phyloP scores from a whole-genome alignment of 2,113 vertebrate genomes.

The Alexandromys fortis region DNA sequence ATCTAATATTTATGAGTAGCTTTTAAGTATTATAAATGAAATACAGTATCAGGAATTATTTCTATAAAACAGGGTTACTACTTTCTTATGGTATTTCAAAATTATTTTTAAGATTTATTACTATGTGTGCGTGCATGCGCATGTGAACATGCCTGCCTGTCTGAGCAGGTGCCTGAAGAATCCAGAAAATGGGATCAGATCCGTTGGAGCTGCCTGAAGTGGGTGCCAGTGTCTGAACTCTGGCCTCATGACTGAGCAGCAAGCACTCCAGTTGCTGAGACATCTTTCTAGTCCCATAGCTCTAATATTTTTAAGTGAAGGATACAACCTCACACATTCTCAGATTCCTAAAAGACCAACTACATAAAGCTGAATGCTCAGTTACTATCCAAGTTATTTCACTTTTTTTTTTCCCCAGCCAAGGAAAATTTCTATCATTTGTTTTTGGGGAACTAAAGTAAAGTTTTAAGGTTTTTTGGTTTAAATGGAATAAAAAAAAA shows the following conservation, averaged over 20 bases:
- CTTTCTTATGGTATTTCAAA: not conserved
- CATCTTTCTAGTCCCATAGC: not conserved
- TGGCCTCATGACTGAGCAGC: not conserved
- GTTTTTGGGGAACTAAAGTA: conserved; percentile 17
- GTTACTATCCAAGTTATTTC: conserved; percentile 37
- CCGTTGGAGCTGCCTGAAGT: not conserved
- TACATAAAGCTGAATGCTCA: conserved; percentile 37
- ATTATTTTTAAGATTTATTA: not conserved
- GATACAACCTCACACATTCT: conserved; percentile 17
- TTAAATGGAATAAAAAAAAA: conserved; percentile 31
- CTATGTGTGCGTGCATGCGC: not conserved
- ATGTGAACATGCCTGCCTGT: not conserved
- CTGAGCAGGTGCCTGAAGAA: not conserved
- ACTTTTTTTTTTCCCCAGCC: not conserved
- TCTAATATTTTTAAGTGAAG: not conserved
- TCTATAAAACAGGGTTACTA: conserved; percentile 17
- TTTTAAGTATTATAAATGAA: conserved; percentile 50
- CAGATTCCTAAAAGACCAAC: conserved; percentile 16
- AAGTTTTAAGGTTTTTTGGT: conserved; percentile 30
- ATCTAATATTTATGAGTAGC: not conserved
- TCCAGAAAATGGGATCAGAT: not conserved
- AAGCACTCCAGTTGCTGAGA: not conserved
- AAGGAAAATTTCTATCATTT: conserved; percentile 37
- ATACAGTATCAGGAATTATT: not conserved
- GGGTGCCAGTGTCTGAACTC: not conserved